phyloP scores from a whole-genome alignment of 2,797 vertebrate species.

The Oreonectes daqikongensis region DNA sequence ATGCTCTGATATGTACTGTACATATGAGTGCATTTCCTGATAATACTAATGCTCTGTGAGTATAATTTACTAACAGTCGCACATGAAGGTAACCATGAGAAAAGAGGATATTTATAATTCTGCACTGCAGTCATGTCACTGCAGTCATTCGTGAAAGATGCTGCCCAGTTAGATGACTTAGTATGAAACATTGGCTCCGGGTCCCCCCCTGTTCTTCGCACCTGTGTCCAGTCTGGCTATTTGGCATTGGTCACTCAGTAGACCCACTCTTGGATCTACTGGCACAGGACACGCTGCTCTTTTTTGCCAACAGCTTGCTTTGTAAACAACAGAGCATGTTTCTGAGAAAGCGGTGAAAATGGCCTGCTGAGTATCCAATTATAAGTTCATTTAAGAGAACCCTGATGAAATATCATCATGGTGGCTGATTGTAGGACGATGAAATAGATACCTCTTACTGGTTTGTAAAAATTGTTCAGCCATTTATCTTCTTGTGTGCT shows the following conservation, averaged over 20 bases:
- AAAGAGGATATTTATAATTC: background rate
- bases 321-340: constrained; percentile 50
- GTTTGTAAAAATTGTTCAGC: background rate
- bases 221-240: constrained; percentile 44
- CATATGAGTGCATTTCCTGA: background rate
- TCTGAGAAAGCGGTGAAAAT: constrained; percentile 40
- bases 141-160: constrained; percentile 1
- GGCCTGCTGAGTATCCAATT: constrained; percentile 44
- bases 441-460: constrained; percentile 56
- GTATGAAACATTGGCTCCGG: constrained; percentile 24
- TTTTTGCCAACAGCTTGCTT: constrained; percentile 21
- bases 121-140: background rate
- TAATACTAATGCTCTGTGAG: background rate
- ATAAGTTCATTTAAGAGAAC: constrained; percentile 24
- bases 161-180: constrained; percentile 20
- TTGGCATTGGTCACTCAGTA: constrained; percentile 38
- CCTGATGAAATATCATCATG: constrained; percentile 22
- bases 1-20: background rate
- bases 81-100: background rate
- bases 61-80: background rate
- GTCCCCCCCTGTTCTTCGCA: constrained; percentile 38
- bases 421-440: constrained; percentile 14
- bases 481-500: constrained; percentile 20
- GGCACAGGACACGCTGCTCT: constrained; percentile 38
- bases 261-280: constrained; percentile 42